Base-by-base conservation (phyloP, 2,113 vertebrate species). In the Ammodytes dubius region DNA sequence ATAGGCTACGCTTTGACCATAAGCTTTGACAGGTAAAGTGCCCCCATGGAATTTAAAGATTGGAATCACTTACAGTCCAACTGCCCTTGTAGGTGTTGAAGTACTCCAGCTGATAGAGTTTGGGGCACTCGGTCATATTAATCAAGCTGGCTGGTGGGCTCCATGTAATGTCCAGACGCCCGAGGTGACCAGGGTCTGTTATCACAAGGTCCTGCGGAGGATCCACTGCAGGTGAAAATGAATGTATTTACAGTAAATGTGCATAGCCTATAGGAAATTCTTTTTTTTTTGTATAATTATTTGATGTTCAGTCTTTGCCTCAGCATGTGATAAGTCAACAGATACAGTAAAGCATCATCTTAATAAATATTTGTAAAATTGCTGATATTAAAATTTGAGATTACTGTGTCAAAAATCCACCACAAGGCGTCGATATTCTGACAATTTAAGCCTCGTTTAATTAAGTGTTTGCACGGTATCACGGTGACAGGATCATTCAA, bases 111-210 rank as follows among this genome's bases (percentile, higher is more conserved):
- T 95, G 95, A 84, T 97, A 99, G 35, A 69, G 87, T 0, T 93
- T 37, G 4, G 70, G 65, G 58, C 97, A 97, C 0, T 93, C 81
- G 0, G 87, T 92, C 75, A 81, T 65, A 46, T 84, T 76, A 17
- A 85, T 77, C 12, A 89, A 7, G 0, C 78, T 83, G 37, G 81
- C 3, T 0, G 97, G 96, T 7, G 88, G 90, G 12, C 93, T 89
- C 98, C 98, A 99, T 42, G 91, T 83, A 1, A 99, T 84, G 40
- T 92, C 88, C 0, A 99, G 91, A 13, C 90, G 64, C 17, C 97
- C 98, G 64, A 99, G 89, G 59, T 94, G 94, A 2, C 97, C 97
- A 1, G 90, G 95, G 74, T 99, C 97, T 0, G 77, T 67, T 61
- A 99, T 93, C 56, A 40, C 74, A 19, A 99, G 77, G 71, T 96